Evolutionary conservation across 2,113 vertebrate species (phyloP).

Genomic region (Semnopithecus entellus): DNA sequence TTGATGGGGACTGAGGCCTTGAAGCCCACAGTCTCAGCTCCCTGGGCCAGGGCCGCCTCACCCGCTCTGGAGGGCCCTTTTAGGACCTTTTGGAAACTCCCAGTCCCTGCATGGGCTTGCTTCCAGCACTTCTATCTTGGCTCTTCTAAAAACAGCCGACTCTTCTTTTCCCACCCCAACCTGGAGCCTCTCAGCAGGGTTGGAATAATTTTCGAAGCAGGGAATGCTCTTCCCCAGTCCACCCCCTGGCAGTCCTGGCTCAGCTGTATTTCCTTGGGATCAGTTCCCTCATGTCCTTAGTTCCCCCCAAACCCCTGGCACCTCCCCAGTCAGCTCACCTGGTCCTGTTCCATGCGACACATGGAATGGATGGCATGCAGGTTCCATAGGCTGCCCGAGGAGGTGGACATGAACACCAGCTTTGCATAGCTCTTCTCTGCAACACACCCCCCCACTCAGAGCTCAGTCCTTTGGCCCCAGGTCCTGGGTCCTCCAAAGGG

Average conservation of each 20-base stretch:
- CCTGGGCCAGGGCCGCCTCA: background rate
- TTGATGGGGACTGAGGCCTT: background rate
- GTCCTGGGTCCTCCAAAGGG: constrained; percentile 1
- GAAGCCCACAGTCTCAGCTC: background rate
- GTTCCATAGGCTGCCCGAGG: constrained; percentile 97
- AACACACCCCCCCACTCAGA: constrained; percentile 44
- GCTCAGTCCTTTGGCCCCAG: constrained; percentile 26
- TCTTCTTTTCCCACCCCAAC: background rate
- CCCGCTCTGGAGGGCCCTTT: background rate
- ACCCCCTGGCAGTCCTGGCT: background rate
- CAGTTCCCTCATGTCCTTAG: background rate
- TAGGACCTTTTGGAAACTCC: background rate
- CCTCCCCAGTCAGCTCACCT: constrained; percentile 85
- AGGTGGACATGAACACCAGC: constrained; percentile 98
- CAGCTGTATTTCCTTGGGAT: background rate
- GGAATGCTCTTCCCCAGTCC: background rate
- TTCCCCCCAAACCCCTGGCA: background rate
- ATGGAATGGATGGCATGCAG: constrained; percentile 96
- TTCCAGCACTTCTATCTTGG: background rate
- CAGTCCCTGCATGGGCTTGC: background rate
- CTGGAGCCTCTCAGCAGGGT: background rate
- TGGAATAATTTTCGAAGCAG: background rate
- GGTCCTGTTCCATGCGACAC: constrained; percentile 96
- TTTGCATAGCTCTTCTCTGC: constrained; percentile 94
- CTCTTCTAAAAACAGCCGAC: background rate